Conservation (phyloP, 2,797 vertebrate genomes). For the Smutsia gigantea region DNA sequence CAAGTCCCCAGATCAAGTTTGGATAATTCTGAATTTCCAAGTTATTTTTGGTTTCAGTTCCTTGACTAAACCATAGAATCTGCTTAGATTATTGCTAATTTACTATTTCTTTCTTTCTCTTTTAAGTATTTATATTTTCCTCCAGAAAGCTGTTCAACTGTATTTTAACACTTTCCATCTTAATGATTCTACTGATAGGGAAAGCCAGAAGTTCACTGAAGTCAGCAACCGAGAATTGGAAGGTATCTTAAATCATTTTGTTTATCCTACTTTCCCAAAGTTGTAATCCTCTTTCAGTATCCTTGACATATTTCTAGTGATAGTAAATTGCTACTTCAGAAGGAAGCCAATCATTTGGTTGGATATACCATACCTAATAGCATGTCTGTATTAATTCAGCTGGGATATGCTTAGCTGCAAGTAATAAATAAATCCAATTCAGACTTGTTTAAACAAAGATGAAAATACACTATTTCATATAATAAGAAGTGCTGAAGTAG, state of each 20-base stretch:
- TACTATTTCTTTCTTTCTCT: background rate
- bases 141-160: background rate
- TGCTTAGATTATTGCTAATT: background rate
- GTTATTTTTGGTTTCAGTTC: background rate
- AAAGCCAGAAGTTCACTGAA: background rate
- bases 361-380: background rate
- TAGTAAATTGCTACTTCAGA: background rate
- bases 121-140: slow-evolving; percentile 26
- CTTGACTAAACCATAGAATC: background rate
- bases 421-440: background rate
- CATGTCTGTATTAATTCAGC: background rate
- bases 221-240: background rate
- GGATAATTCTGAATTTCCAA: background rate
- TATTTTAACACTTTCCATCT: slow-evolving; percentile 7
- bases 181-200: background rate
- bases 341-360: background rate
- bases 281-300: background rate
- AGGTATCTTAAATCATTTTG: background rate
- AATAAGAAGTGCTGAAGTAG: background rate
- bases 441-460: background rate
- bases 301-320: background rate
- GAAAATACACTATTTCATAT: background rate
- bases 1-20: background rate
- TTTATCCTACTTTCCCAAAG: background rate
- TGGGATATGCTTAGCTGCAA: background rate